Conservation (phyloP, 2,113 vertebrate genomes). For the Gasterosteus nipponicus region DNA sequence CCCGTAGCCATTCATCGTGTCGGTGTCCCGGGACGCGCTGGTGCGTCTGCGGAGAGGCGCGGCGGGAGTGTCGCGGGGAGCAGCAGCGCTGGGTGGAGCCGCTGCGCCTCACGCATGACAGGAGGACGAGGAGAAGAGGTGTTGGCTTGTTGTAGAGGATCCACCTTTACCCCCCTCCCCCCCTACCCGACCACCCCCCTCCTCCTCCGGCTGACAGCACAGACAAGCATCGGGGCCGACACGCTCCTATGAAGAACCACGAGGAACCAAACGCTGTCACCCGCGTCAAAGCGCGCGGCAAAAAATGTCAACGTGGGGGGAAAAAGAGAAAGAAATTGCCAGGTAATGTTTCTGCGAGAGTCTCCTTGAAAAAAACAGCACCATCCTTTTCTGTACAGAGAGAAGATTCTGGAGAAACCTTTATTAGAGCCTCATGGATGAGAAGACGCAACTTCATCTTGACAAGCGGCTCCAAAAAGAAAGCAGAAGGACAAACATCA, state of each 20-base stretch:
- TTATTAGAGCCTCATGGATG: neutral
- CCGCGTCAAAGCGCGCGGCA: slow-evolving; percentile 55
- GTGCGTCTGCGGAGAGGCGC: slow-evolving; percentile 29
- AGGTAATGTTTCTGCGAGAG: slow-evolving; percentile 18
- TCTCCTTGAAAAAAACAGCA: slow-evolving; percentile 6
- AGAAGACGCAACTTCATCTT: neutral
- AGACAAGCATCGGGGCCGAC: slow-evolving; percentile 73
- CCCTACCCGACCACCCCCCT: no score
- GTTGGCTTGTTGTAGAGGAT: slow-evolving; percentile 62
- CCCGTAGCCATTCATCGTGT: slow-evolving; percentile 93
- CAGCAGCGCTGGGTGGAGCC: slow-evolving; percentile 54
- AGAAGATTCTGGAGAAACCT: no score
- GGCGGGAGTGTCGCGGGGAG: slow-evolving; percentile 23
- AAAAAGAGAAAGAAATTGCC: neutral
- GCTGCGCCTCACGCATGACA: slow-evolving; percentile 63
- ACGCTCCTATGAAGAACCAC: slow-evolving; percentile 67
- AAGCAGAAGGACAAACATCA: neutral
- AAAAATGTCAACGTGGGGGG: slow-evolving; percentile 14
- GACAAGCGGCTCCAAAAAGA: neutral
- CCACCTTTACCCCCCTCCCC: slow-evolving; percentile 52
- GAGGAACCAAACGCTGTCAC: slow-evolving; percentile 72
- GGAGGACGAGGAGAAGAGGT: slow-evolving; percentile 55
- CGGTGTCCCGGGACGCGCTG: slow-evolving; percentile 36
- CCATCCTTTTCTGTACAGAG: neutral
- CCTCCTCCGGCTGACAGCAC: slow-evolving; percentile 53